These are phyloP conservation scores for Pseudochromis fuscus DNA, from an alignment of 2,797 vertebrate genomes.

Conservation along the genomic window DNA sequence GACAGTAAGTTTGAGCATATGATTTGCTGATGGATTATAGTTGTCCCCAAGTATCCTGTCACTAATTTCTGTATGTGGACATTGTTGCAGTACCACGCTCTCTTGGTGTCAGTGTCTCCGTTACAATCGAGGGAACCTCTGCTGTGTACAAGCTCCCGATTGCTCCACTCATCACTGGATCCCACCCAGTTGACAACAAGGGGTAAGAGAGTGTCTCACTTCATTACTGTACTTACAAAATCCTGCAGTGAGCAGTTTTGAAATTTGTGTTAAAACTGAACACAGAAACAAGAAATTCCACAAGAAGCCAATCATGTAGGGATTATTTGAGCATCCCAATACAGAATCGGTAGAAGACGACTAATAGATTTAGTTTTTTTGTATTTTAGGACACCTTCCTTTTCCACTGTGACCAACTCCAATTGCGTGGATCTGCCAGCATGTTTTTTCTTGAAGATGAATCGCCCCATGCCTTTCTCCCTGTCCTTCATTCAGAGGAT, in stretches of 20 bases:
- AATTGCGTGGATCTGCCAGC: constrained; percentile 99
- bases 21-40: not conserved
- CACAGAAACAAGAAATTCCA: no score
- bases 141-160: constrained; percentile 96
- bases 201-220: constrained; percentile 82
- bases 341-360: not conserved
- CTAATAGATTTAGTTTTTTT: constrained; percentile 22
- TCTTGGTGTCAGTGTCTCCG: constrained; percentile 93
- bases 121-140: constrained; percentile 94
- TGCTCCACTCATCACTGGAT: constrained; percentile 96
- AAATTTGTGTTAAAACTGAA: no score
- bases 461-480: constrained; percentile 94
- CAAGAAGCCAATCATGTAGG: not conserved
- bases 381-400: constrained; percentile 92
- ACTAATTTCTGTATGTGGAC: not conserved
- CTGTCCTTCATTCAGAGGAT: constrained; percentile 94
- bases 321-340: not conserved
- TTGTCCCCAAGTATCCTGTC: not conserved
- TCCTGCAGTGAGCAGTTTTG: not conserved
- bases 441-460: constrained; percentile 98
- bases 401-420: constrained; percentile 94
- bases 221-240: not conserved
- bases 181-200: constrained; percentile 97
- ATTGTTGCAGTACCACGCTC: constrained; percentile 88
- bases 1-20: no score